Evolutionary conservation across 2,888 invertebrate species (phyloP), one percentile per base, ranked within the genome.

Genomic region (Caenorhabditis sp.): DNA sequence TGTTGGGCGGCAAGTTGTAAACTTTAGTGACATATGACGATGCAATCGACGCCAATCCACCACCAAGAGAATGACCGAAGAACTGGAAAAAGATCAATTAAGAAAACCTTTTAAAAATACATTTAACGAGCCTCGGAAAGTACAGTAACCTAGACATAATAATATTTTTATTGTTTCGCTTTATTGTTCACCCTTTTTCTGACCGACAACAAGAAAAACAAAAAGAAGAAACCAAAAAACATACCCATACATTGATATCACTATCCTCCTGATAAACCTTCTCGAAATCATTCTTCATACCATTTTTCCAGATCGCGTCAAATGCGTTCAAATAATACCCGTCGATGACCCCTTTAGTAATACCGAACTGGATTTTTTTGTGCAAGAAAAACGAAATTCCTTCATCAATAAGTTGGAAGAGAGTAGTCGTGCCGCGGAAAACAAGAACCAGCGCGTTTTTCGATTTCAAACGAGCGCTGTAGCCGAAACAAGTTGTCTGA

Each of bases 1-100:
- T 2, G 20, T 56, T 1, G 3, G 31, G 4, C 53, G 8, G 36
- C 20, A 70, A 7, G 1, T 17, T 23, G 52, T 67, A 72, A 5
- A 25, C 50, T 20, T 72, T 67, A 1, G 72, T 59, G 26, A 62
- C 62, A 49, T 67, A 67, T n/a, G 62, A 36, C 12, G 82, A 79
- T 1, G 84, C 85, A 21, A 85, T 74, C 1, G 84, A 83, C 14
- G 83, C 82, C 1, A 85, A 62, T 10, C 85, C 85, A 2, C 85
- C 85, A 17, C 85, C 85, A 0, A 84, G 70, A 4, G 83, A 84
- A 54, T 85, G 85, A 0, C 85, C 85, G 59, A 72, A 67, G 25
- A 67, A 67, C 43, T 43, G 43, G 14, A 43, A 43, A 43, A 43
- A 43, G 3, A 10, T 17, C 5, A 12, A 14, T 26, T n/a, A 12